Evolutionary conservation across 64 coral and sea anemone genomes (phyloP), one percentile per base, ranked within the genome.

Genomic region (Catalaphyllia jardinei): DNA sequence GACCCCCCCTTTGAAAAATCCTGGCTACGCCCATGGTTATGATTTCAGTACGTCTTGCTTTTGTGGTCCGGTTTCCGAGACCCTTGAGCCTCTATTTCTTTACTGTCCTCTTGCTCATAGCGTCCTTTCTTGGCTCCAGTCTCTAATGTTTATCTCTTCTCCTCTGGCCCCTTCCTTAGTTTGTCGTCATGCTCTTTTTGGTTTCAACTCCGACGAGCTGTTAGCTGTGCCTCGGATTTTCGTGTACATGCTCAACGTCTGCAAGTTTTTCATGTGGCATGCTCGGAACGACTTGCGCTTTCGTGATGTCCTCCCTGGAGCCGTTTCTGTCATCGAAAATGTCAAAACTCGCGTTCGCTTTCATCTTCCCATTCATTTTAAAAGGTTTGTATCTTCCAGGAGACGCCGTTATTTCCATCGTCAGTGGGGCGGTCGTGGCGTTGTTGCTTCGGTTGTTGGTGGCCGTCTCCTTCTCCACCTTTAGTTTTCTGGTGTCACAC

Each of bases 171-270:
- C 62, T 1, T 30, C 29, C 20, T 3, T 91, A 3, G 6, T 20
- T 39, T 17, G 24, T 25, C 89, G 89, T 19, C 89, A 91, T 46
- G 30, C 83, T 0, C 51, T 82, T 22, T 91, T 91, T 91, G 89
- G 89, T 59, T 91, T 91, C 39, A 29, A 12, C 25, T 22, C 20
- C 0, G 25, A 8, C 62, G 89, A 91, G 10, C 7, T 77, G 24
- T 0, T 19, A 6, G 12, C 4, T 22, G 38, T 82, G 1, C 77
- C 88, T 14, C 77, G 33, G 2, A 52, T 74, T 29, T 91, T 91
- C 27, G 50, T 72, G 0, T 91, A 91, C 30, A 13, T 74, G 10
- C 52, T 91, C 17, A 83, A 83, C 19, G 46, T 91, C 1, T 77
- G n/a, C 13, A 91, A 82, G 10, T 16, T 14, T 13, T 12, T 0